Percentiles rank a stretch among this genome's conserved stretches.
These are phyloP conservation scores for Rhadinocentrus ornatus DNA, from an alignment of 2,797 vertebrate genomes.

Conservation along the genomic window DNA sequence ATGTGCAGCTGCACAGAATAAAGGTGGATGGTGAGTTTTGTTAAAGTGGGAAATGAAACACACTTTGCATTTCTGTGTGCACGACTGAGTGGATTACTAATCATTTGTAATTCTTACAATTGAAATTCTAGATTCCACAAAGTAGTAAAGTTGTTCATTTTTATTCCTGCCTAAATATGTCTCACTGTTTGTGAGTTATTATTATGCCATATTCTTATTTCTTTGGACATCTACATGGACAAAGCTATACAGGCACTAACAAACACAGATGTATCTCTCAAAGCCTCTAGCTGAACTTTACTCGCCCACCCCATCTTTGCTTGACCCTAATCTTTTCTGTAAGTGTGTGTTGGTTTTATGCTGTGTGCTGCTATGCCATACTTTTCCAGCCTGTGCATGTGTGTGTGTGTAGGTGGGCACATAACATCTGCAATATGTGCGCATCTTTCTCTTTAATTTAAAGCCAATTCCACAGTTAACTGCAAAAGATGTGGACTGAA, in stretches of 20 bases:
- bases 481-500: conserved; percentile 36
- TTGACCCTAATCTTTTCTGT: conserved; percentile 60
- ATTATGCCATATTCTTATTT: not conserved
- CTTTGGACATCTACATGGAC: conserved; percentile 9
- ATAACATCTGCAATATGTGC: conserved; percentile 15
- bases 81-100: conserved; percentile 15
- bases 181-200: not conserved
- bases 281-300: conserved; percentile 43
- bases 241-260: conserved; percentile 29
- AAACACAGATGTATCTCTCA: conserved; percentile 17
- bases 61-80: not conserved
- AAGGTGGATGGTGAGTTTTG: not conserved
- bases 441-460: conserved; percentile 46
- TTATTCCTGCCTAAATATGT: not conserved
- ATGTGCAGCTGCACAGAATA: conserved; percentile 2
- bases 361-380: not conserved
- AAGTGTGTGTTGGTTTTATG: conserved; percentile 26
- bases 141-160: not conserved
- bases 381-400: conserved; percentile 15
- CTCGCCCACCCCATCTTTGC: conserved; percentile 31
- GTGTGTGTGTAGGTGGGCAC: conserved; percentile 14
- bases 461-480: conserved; percentile 52
- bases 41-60: conserved; percentile 4
- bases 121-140: not conserved
- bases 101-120: conserved; percentile 16